Evolutionary conservation across 2,797 vertebrate genomes (phyloP).

Genomic region (Eremophila alpestris): DNA sequence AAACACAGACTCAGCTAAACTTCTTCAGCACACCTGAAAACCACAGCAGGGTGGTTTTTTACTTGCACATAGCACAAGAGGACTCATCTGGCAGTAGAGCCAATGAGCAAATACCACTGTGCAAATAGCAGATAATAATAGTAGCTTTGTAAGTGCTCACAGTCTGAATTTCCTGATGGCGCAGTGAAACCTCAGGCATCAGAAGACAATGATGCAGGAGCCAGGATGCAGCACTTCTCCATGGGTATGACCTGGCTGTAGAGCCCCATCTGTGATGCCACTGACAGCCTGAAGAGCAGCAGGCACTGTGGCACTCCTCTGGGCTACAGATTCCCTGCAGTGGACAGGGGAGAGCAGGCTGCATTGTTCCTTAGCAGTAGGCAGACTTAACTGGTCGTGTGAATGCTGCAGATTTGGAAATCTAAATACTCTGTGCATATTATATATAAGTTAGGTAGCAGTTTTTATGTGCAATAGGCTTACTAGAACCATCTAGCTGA

Average conservation of each 20-base stretch:
- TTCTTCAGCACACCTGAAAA: not conserved
- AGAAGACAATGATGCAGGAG: not conserved
- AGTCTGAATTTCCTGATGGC: not conserved
- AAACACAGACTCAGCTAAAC: not conserved
- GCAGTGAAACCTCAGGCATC: not conserved
- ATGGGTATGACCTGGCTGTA: rapidly evolving
- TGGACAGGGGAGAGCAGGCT: not conserved
- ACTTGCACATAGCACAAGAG: not conserved
- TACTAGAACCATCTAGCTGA: not conserved
- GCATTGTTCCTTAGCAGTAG: not conserved
- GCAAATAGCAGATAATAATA: not conserved
- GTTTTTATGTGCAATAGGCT: not conserved
- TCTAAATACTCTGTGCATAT: not conserved
- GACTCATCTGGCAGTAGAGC: not conserved
- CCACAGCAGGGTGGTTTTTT: not conserved
- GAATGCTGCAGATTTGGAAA: not conserved
- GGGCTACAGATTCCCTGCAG: not conserved
- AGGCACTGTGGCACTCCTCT: not conserved
- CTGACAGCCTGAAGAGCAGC: not conserved
- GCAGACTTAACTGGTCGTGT: not conserved
- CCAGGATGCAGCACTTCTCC: not conserved
- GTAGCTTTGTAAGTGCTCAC: not conserved
- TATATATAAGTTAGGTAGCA: not conserved
- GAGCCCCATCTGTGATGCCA: not conserved
- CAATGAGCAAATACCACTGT: not conserved